Evolutionary conservation across 2,113 vertebrate genomes (phyloP), one percentile per base, ranked within the genome.

Genomic region (Megalops atlanticus): DNA sequence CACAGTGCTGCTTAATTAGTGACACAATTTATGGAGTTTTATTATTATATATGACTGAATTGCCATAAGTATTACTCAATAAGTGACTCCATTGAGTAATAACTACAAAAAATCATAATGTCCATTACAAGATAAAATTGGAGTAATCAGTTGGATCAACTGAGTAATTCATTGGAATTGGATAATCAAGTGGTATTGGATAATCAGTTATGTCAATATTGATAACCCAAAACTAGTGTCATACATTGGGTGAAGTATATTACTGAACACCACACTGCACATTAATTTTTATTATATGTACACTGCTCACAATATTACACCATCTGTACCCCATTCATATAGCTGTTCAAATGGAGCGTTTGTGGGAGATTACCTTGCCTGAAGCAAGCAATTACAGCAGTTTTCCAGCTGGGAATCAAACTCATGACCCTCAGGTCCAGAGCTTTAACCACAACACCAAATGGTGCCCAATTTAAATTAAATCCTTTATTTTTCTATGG

Each of bases 1-100:
- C 85, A 86, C 83, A 84, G 90, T 90, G 91, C 92, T 94, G 93
- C 91, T 92, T 90, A 88, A 82, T 82, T 80, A 68, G 47, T 71
- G 74, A 45, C 5, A 11, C 45, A 85, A 88, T 80, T 80, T 87
- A 88, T 84, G 72, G n/a, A 76, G 85, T 69, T 70, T 58, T 39
- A 38, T n/a, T n/a, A n/a, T n/a, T n/a, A 64, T 64, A 64, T 52
- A 16, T 52, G 15, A 81, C 80, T 86, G 85, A 92, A 89, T 92
- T 90, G 90, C 90, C 87, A 92, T 91, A 89, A 64, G 7, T 91
- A 87, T 89, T 88, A 87, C 88, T 90, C 86, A 88, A 85, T 81
- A 84, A 85, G 78, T 18, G 78, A 84, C 78, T 86, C 82, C 40
- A 45, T 82, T 5, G 86, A 84, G 87, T 80, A 82, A 70, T 79